These are phyloP conservation scores for Pterois miles DNA, from an alignment of 2,797 vertebrate genomes.

Conservation along the genomic window DNA sequence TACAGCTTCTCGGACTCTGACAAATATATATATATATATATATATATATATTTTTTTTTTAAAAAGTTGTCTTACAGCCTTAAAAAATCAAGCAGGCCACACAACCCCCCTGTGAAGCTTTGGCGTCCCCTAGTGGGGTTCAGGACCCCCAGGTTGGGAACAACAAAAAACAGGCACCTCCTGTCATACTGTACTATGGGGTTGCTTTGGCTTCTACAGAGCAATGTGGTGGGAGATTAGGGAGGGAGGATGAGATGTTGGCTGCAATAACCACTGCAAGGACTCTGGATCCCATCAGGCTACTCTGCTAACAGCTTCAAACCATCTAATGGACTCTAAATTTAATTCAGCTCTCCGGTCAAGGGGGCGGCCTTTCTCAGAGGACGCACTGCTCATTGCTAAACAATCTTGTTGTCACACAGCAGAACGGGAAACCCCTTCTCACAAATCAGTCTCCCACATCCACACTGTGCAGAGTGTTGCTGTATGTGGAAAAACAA, in stretches of 20 bases:
- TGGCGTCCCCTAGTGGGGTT: too few species aligned
- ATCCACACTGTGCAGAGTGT: not conserved
- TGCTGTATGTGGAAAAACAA: not conserved
- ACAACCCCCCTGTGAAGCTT: rapidly evolving
- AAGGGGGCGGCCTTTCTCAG: constrained; percentile 23
- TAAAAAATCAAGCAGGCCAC: too few species aligned
- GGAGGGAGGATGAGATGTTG: not conserved
- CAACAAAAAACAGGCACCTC: not conserved
- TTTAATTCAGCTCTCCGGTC: constrained; percentile 60
- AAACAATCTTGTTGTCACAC: constrained; percentile 8
- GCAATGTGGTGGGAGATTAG: not conserved
- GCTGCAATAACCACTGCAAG: constrained; percentile 39
- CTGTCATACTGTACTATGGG: not conserved
- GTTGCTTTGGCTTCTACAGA: not conserved
- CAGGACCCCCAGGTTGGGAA: too few species aligned
- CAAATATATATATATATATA: not conserved
- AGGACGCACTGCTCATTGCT: constrained; percentile 27
- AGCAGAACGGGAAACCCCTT: not conserved
- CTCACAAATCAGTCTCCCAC: constrained; percentile 12
- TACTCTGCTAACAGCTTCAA: constrained; percentile 56
- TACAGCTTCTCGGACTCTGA: not conserved
- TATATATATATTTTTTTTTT: too few species aligned
- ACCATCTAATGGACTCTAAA: constrained; percentile 74
- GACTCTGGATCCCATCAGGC: constrained; percentile 59
- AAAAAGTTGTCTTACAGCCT: too few species aligned